A percentile compares a stretch with the other conserved stretches of the same genome.
phyloP scores from a whole-genome alignment of 2,888 invertebrate genomes.

The Cenopis cana region DNA sequence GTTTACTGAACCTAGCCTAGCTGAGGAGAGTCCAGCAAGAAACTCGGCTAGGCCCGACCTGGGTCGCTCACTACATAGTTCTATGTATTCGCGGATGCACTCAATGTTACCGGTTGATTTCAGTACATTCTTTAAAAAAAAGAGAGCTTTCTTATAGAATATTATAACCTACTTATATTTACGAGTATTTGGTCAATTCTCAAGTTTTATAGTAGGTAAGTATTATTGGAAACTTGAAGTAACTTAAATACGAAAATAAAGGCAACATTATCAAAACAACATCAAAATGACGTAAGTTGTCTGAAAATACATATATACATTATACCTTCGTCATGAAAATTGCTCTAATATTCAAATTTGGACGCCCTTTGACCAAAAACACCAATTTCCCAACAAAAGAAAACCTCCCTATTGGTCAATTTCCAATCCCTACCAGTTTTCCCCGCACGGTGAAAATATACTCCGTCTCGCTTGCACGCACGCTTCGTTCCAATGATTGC shows the following conservation, averaged over 20 bases:
- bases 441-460: constrained; percentile 64
- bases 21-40: no score
- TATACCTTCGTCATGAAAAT: constrained; percentile 15
- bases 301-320: background rate
- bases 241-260: background rate
- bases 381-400: constrained; percentile 47
- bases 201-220: no score
- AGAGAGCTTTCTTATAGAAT: no score
- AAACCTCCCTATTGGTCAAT: constrained; percentile 64
- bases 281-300: constrained; percentile 1
- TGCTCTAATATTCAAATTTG: constrained; percentile 56
- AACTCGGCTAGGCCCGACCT: no score
- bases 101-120: no score
- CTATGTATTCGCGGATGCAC: no score
- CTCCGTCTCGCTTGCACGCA: constrained; percentile 60
- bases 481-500: constrained; percentile 52
- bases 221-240: no score
- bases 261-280: constrained; percentile 3
- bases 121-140: no score
- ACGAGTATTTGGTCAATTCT: no score
- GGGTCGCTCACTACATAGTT: no score
- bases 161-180: no score
- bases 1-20: no score
- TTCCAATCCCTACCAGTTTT: constrained; percentile 62
- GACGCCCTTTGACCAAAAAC: constrained; percentile 49